Percentiles rank a stretch among this genome's conserved stretches.
phyloP scores from a whole-genome alignment of 30 jellyfish, hydroid and myxozoan species.

The Aurelia coerulea region DNA sequence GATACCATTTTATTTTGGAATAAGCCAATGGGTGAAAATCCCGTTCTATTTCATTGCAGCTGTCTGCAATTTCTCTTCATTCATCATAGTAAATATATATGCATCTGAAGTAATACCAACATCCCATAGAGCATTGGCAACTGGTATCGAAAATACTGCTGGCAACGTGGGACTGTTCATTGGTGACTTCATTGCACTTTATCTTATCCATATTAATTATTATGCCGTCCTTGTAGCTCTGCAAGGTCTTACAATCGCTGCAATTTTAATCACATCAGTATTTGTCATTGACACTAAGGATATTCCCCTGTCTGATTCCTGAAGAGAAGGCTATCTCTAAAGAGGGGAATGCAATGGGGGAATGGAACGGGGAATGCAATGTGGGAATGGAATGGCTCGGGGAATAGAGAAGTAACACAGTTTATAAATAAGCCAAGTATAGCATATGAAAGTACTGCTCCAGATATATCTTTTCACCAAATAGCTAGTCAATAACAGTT shows the following conservation, averaged over 20 bases:
- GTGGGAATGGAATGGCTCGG: too few species aligned
- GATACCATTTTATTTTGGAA: background rate
- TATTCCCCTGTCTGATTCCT: background rate
- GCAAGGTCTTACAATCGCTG: background rate
- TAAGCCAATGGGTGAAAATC: background rate
- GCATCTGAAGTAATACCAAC: conserved; percentile 1
- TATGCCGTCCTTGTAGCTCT: background rate
- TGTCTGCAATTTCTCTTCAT: background rate
- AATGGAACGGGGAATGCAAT: too few species aligned
- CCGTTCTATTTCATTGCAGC: background rate
- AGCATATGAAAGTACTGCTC: too few species aligned
- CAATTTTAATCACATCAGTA: background rate
- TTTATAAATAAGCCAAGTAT: too few species aligned
- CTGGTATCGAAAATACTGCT: background rate
- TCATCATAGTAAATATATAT: background rate
- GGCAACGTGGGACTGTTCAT: background rate
- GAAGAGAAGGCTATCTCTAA: too few species aligned
- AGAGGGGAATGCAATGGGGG: too few species aligned
- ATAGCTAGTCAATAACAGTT: too few species aligned
- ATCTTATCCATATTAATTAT: background rate
- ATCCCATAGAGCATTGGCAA: background rate
- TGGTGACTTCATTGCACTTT: background rate
- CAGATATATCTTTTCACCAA: too few species aligned
- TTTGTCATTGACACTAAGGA: background rate
- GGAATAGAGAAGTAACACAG: too few species aligned